Evolutionary conservation across 2,888 invertebrate species (phyloP).

Genomic region (Malacosoma neustria): DNA sequence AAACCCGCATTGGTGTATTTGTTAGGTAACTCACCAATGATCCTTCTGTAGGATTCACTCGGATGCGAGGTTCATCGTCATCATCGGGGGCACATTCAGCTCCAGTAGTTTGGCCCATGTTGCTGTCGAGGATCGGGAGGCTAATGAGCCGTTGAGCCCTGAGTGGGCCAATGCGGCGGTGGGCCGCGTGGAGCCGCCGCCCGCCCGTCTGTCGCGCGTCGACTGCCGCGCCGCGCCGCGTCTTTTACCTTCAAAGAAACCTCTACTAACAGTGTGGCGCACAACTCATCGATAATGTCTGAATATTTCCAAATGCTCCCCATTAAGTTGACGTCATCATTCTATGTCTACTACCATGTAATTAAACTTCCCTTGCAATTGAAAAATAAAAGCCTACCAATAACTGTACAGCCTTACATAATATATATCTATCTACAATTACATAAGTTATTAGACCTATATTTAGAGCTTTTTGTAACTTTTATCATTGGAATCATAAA

Average conservation of each 20-base stretch:
- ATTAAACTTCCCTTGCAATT: too few species aligned
- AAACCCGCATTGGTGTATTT: slow-evolving; percentile 1
- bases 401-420: too few species aligned
- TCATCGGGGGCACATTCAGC: slow-evolving; percentile 69
- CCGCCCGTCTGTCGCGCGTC: slow-evolving; percentile 63
- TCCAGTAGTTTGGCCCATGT: slow-evolving; percentile 72
- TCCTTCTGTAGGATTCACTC: slow-evolving; percentile 62
- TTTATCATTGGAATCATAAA: too few species aligned
- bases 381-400: too few species aligned
- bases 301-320: not conserved
- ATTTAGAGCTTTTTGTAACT: too few species aligned
- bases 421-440: too few species aligned
- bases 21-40: slow-evolving; percentile 62
- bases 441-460: too few species aligned
- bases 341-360: too few species aligned
- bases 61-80: slow-evolving; percentile 70
- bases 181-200: slow-evolving; percentile 68
- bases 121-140: slow-evolving; percentile 11
- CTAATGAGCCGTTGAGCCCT: slow-evolving; percentile 15
- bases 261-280: slow-evolving; percentile 29
- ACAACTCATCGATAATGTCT: slow-evolving; percentile 1
- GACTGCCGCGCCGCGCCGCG: slow-evolving; percentile 48
- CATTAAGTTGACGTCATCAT: not conserved
- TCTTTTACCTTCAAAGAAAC: slow-evolving; percentile 29
- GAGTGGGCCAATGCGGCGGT: slow-evolving; percentile 36